Base-by-base conservation (phyloP, 2,797 vertebrate species). In the Bovichtus variegatus region DNA sequence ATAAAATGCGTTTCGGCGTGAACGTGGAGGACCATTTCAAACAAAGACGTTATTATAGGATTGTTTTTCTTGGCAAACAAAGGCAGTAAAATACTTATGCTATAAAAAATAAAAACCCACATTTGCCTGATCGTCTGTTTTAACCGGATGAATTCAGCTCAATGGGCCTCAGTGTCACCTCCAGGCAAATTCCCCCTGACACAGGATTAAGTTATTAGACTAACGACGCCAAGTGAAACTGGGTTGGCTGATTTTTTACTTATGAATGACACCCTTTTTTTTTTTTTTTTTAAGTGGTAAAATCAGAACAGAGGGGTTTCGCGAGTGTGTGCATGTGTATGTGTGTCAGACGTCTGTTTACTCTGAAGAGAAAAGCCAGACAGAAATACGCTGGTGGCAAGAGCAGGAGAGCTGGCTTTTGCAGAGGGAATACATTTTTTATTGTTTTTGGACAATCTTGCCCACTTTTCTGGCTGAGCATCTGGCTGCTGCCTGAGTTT, bases 231-330 rank as follows among this genome's bases (percentile, higher is more conserved):
- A 57, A 82, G 81, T 50, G 84, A 88, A 93, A 89, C 80, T 92
- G 76, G 91, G 91, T 86, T 91, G 90, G 90, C 74, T 78, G 88
- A 84, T 87, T 87, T 31, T 46, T 91, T 67, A 85, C 80, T 89
- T 60, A 73, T 86, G 78, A 89, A 86, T 91, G 91, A 86, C 91
- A 91, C 89, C 78, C 79, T 90, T 90, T 88, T n/a, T 78, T 83
- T 53, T 88, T 88, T n/a, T n/a, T n/a, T n/a, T n/a, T 79, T 82
- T 38, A 79, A 59, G 73, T 81, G 53, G 78, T 88, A 77, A 85
- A 87, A 89, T 78, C 85, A 71, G 91, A 86, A 78, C 86, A 79
- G 79, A 62, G 75, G 60, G 69, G 23, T 74, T 84, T 74, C 34
- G 74, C 76, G 70, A 40, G 81, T 49, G 69, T 63, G 75, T 58